Conservation (phyloP, 2,797 vertebrate genomes). For the Odontamblyopus lacepedii region DNA sequence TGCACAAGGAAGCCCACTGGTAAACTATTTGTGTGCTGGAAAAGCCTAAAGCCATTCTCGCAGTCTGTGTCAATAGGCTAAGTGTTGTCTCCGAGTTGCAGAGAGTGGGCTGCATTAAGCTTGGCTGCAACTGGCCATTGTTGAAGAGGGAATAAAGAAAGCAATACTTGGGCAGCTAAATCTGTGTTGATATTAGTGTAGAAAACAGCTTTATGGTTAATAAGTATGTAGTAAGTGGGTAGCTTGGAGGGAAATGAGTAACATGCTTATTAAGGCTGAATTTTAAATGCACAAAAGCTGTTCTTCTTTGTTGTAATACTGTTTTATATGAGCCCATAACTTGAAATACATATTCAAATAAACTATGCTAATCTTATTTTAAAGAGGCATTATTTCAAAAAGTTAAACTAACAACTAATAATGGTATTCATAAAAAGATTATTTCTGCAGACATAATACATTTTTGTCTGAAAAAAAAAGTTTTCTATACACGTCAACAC, state of each 20-base stretch:
- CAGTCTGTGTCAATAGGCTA: conserved; percentile 65
- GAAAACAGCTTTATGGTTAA: conserved; percentile 35
- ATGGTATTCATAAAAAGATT: background rate
- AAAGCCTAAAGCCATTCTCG: conserved; percentile 52
- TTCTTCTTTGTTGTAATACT: conserved; percentile 5
- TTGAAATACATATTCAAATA: background rate
- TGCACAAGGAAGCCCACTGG: conserved; percentile 46
- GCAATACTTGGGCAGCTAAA: conserved; percentile 34
- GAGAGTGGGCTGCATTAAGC: conserved; percentile 51
- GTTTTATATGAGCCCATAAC: background rate
- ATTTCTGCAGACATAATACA: background rate
- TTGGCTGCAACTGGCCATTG: conserved; percentile 47
- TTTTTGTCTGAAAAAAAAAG: background rate
- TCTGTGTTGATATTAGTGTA: conserved; percentile 28
- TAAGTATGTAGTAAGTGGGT: conserved; percentile 19
- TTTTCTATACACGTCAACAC: background rate
- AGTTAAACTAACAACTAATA: background rate
- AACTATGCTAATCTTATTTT: background rate
- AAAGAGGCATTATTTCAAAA: background rate
- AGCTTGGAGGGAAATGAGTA: background rate
- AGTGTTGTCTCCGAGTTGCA: conserved; percentile 59
- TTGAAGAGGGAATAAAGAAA: conserved; percentile 41
- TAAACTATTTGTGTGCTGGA: conserved; percentile 44
- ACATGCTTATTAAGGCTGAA: background rate
- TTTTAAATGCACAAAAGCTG: background rate